A percentile compares a stretch with the other conserved stretches of the same genome.
Conservation (phyloP, 2,113 vertebrate genomes). For the Saccopteryx bilineata region DNA sequence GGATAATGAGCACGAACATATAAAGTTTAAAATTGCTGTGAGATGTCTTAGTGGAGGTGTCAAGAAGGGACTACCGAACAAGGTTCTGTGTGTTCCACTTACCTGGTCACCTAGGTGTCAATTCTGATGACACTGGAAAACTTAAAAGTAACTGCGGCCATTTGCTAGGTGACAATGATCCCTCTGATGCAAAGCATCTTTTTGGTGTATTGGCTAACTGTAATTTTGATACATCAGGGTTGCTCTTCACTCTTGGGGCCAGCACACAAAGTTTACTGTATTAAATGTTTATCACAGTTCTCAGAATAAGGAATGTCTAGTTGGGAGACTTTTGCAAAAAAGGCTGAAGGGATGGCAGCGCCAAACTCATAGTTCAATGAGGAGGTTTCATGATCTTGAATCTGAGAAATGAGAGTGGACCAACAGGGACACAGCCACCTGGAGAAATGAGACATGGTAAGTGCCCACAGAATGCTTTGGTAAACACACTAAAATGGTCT, state of each 20-base stretch:
- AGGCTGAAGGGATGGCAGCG: background rate
- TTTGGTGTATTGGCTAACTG: background rate
- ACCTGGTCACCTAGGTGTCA: background rate
- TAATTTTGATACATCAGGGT: background rate
- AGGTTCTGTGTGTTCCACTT: background rate
- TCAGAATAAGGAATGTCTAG: background rate
- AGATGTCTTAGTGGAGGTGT: background rate
- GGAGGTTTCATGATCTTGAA: background rate
- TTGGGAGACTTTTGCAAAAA: background rate
- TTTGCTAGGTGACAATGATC: background rate
- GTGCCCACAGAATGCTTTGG: background rate
- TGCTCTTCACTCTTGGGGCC: background rate
- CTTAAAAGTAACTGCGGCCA: background rate
- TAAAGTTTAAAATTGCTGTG: background rate
- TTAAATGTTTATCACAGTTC: background rate
- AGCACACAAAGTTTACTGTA: background rate
- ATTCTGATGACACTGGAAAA: background rate
- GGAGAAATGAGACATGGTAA: background rate
- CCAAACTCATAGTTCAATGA: background rate
- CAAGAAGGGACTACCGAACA: rapidly evolving
- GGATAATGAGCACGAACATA: background rate
- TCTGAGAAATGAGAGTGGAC: background rate
- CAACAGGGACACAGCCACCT: background rate
- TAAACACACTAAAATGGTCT: background rate
- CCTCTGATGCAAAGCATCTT: too few species aligned